These are phyloP conservation scores for Asobara japonica DNA, from an alignment of 1,140 invertebrate species.

Conservation along the genomic window DNA sequence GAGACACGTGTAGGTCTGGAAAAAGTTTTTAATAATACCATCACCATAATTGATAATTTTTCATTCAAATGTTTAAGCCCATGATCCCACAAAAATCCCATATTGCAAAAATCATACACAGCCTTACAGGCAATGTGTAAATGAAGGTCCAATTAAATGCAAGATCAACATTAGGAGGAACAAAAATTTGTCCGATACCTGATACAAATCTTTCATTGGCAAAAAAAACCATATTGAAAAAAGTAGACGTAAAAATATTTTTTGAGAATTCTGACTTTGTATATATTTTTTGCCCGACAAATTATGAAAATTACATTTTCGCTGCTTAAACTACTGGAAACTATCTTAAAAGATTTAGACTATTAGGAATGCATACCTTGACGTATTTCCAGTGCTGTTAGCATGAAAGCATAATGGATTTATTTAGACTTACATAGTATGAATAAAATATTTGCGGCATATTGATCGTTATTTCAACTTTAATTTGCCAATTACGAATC, in stretches of 20 bases:
- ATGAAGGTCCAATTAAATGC: no score
- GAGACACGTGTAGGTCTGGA: constrained; percentile 89
- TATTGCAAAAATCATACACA: neutral
- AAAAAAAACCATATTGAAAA: no score
- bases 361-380: constrained; percentile 71
- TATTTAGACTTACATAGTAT: constrained; percentile 3
- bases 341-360: constrained; percentile 2
- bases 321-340: no score
- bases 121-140: no score
- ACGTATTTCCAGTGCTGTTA: constrained; percentile 83
- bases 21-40: constrained; percentile 57
- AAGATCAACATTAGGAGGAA: no score
- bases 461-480: neutral
- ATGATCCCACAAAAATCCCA: no score
- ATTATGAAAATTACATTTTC: no score
- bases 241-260: neutral
- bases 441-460: neutral
- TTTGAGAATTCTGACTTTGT: neutral
- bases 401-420: constrained; percentile 56
- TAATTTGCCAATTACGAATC: neutral
- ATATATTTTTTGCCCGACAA: no score
- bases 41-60: constrained; percentile 35
- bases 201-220: no score
- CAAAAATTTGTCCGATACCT: no score
- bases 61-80: no score